phyloP scores from a whole-genome alignment of 2,888 invertebrate species.

The Cataglyphis cursor region DNA sequence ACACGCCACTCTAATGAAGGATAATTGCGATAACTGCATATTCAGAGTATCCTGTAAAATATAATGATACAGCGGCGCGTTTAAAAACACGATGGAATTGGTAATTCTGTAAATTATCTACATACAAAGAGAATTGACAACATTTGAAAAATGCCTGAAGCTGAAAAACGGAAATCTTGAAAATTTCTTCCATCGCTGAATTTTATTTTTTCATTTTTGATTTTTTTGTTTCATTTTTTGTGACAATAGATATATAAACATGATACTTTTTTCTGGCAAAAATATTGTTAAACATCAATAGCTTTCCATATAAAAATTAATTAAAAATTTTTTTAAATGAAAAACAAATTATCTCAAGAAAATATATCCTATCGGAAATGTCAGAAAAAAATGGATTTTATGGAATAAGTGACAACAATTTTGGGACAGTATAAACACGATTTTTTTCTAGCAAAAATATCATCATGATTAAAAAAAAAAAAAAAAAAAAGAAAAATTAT shows the following conservation, averaged over 20 bases:
- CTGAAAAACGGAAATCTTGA: not conserved
- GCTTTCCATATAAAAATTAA: not conserved
- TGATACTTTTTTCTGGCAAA: not conserved
- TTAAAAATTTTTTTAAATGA: not conserved
- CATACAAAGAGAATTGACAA: not conserved
- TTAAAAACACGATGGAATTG: not conserved
- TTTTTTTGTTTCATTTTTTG: no score
- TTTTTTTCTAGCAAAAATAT: not conserved
- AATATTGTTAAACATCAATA: not conserved
- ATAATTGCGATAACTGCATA: constrained; percentile 33
- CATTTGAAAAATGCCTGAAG: not conserved
- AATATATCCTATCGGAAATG: no score
- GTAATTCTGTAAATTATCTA: not conserved
- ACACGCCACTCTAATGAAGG: constrained; percentile 40
- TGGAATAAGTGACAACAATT: no score
- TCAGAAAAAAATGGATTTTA: no score
- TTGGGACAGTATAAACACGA: not conserved
- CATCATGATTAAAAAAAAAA: no score
- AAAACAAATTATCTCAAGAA: not conserved
- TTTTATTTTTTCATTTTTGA: not conserved
- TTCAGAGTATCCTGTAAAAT: not conserved
- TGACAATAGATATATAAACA: not conserved
- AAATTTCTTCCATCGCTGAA: not conserved
- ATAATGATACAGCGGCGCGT: not conserved
- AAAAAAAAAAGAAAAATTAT: no score